A percentile compares a stretch with the other conserved stretches of the same genome.
phyloP scores from a whole-genome alignment of 2,888 invertebrate genomes.

The Leptopilina syphax region DNA sequence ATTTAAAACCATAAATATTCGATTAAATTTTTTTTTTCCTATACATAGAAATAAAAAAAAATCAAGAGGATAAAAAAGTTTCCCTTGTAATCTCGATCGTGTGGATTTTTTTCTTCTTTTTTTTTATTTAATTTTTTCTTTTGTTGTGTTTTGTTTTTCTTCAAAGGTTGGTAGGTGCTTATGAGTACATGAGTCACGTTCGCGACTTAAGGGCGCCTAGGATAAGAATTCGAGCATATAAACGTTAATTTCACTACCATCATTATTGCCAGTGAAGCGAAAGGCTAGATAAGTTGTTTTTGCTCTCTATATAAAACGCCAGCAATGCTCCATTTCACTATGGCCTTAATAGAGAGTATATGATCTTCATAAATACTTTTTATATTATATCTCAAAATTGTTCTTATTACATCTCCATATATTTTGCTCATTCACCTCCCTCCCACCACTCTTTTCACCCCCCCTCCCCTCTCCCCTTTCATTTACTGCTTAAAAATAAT shows the following conservation, averaged over 20 bases:
- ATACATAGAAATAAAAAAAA: not conserved
- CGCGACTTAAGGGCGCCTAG: conserved; percentile 14
- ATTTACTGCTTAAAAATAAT: no score
- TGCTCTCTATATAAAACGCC: not conserved
- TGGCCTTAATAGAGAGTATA: conserved; percentile 9
- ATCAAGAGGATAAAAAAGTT: not conserved
- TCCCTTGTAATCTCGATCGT: not conserved
- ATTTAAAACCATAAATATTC: not conserved
- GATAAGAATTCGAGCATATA: conserved; percentile 13
- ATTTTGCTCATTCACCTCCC: no score
- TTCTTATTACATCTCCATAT: conserved; percentile 10
- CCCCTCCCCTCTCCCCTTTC: no score
- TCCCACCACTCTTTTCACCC: no score
- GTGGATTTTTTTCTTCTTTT: not conserved
- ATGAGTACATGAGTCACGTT: conserved; percentile 32
- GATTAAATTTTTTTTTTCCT: not conserved
- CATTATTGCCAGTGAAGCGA: conserved; percentile 8
- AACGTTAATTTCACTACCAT: conserved; percentile 13
- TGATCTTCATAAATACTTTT: conserved; percentile 3
- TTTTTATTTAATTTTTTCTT: no score
- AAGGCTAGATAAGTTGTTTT: conserved; percentile 35
- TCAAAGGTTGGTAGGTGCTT: not conserved
- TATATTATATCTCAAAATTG: conserved; percentile 9
- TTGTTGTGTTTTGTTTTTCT: not conserved
- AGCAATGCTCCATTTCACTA: conserved; percentile 27